Conservation (phyloP, 2,888 invertebrate species). For the Cephus spinipes region DNA sequence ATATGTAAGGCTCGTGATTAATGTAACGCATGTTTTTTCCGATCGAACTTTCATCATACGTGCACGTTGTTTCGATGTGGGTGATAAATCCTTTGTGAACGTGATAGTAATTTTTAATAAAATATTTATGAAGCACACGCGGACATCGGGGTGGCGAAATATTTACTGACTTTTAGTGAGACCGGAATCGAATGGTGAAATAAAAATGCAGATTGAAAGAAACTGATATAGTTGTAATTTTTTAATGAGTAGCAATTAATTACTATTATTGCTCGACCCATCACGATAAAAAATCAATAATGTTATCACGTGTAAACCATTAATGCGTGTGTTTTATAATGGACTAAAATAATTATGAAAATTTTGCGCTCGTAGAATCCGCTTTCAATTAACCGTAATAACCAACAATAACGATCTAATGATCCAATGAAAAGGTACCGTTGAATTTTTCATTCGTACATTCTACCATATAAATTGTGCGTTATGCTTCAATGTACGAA, state of each 20-base stretch:
- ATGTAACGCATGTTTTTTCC: neutral
- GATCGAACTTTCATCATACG: neutral
- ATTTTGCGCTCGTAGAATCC: neutral
- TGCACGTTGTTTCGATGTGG: neutral
- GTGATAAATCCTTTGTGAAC: neutral
- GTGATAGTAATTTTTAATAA: neutral
- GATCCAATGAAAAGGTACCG: neutral
- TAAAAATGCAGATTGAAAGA: neutral
- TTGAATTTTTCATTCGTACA: neutral
- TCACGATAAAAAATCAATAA: neutral
- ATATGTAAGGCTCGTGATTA: neutral
- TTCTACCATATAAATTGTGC: neutral
- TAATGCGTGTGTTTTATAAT: neutral
- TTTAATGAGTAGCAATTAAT: neutral
- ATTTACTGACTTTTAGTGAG: neutral
- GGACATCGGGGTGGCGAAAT: neutral
- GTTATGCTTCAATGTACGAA: neutral
- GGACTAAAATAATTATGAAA: neutral
- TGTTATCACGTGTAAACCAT: neutral
- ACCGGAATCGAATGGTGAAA: neutral
- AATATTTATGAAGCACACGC: neutral
- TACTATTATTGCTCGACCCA: neutral
- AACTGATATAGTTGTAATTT: neutral
- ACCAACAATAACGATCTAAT: neutral
- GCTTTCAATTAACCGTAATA: neutral